Base-by-base conservation (phyloP, 2,797 vertebrate genomes). In the Zalophus californianus region DNA sequence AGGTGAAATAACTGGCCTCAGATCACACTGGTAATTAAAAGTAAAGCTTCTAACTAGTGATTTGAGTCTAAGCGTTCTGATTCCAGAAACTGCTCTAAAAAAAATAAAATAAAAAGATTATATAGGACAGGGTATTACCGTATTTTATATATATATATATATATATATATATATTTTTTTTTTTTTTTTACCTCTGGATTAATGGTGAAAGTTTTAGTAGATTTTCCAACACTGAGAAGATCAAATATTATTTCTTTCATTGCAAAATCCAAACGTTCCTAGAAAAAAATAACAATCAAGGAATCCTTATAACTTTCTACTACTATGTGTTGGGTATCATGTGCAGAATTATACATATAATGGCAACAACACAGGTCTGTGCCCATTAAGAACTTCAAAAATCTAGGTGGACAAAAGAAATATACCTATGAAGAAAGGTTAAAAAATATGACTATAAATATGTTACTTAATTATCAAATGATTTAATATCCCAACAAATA, bases 191-290 rank as follows among this genome's bases (percentile, higher is more conserved):
- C 99, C 99, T 99, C 99, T 98, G 99, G 99, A 98, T 99, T 99
- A 98, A 99, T 99, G 96, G 99, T 99, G 97, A 99, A 99, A 97
- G 99, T 99, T 99, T 99, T 99, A 93, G 99, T 99, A 98, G 99
- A 99, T 98, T 99, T 99, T 98, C 99, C 99, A 98, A 99, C 99
- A 98, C 99, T 99, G 96, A 99, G 99, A 97, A 99, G 99, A 99
- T 99, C 99, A 98, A 99, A 99, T 99, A 99, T 99, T 94, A 99
- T 99, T 99, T 99, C 99, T 99, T 99, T 99, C 99, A 99, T 99
- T 98, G 99, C 99, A 99, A 99, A 99, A 99, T 99, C 99, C 98
- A 99, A 99, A 97, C 99, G 99, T 99, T 99, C 99, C 99, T 99
- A 98, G 96, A 95, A 95, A 41, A 83, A 97, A 78, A 91, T 72